Percentiles rank a stretch among this genome's conserved stretches.
Conservation (phyloP, 2,113 vertebrate genomes). For the Gulo gulo region DNA sequence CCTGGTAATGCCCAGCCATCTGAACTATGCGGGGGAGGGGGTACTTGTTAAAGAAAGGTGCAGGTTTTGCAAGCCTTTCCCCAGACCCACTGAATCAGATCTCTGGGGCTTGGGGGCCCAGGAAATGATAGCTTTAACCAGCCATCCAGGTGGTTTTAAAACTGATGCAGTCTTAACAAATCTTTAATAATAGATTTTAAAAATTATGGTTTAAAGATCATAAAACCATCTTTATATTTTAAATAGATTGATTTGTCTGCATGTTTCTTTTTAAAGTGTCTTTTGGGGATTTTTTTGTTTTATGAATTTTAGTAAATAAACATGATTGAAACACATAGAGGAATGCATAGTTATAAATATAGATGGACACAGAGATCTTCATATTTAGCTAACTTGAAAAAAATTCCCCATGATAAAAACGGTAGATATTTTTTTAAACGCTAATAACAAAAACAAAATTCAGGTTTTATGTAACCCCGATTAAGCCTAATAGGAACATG, state of each 20-base stretch:
- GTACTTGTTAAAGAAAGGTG: background rate
- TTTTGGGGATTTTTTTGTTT: background rate
- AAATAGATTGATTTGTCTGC: background rate
- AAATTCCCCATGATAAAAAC: background rate
- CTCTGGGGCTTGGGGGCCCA: background rate
- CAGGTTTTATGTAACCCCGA: background rate
- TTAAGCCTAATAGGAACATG: background rate
- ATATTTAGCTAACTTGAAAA: background rate
- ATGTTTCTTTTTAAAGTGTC: background rate
- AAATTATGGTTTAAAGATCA: background rate
- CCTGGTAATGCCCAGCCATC: background rate
- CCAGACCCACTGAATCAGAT: background rate
- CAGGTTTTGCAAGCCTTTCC: background rate
- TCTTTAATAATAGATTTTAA: background rate
- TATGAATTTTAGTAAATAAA: background rate
- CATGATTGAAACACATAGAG: background rate
- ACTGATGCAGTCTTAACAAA: background rate
- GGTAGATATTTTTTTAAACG: conserved; percentile 2
- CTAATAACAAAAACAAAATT: background rate
- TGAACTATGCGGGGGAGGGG: background rate
- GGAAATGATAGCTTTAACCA: background rate
- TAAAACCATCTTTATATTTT: background rate
- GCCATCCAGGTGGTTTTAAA: background rate
- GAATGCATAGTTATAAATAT: background rate
- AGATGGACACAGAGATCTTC: background rate